Evolutionary conservation across 2,888 invertebrate genomes (phyloP).

Genomic region (Adela reaumurella): DNA sequence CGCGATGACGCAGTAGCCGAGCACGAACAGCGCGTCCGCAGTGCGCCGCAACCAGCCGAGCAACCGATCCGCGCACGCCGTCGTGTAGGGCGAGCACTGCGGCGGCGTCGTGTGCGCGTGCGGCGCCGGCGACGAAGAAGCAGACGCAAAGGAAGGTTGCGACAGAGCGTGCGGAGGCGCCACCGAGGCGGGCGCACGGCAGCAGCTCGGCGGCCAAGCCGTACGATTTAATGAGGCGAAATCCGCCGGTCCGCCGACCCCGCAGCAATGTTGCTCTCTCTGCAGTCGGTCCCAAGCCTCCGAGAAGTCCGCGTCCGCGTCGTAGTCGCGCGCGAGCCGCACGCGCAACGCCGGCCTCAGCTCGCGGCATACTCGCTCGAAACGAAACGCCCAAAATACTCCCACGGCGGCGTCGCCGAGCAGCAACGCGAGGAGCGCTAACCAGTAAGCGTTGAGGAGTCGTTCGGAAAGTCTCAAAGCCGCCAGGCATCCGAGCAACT

Average conservation of each 20-base stretch:
- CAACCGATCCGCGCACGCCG: conserved; percentile 71
- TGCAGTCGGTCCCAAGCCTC: conserved; percentile 77
- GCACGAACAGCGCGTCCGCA: conserved; percentile 75
- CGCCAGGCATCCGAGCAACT: conserved; percentile 77
- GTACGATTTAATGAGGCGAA: conserved; percentile 43
- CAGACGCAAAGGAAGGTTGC: conserved; percentile 29
- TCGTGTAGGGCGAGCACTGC: conserved; percentile 45
- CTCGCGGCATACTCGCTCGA: conserved; percentile 71
- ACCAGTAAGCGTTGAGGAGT: conserved; percentile 81
- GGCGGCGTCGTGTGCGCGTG: conserved; percentile 31
- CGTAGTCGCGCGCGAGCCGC: conserved; percentile 66
- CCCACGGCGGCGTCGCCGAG: conserved; percentile 83
- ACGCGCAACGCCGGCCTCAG: conserved; percentile 65
- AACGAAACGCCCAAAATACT: conserved; percentile 80
- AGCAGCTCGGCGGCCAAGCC: conserved; percentile 42
- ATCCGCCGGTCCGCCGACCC: conserved; percentile 63
- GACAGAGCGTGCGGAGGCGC: conserved; percentile 38
- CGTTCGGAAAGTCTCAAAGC: conserved; percentile 76
- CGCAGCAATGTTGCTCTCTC: conserved; percentile 73
- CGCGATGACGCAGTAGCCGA: conserved; percentile 85
- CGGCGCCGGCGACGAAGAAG: conserved; percentile 31
- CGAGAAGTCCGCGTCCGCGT: conserved; percentile 67
- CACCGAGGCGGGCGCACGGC: conserved; percentile 32
- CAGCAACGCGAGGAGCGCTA: conserved; percentile 71
- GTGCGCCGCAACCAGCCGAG: conserved; percentile 73